phyloP scores from a whole-genome alignment of 2,888 invertebrate species.

The Drosophila imparisetae region DNA sequence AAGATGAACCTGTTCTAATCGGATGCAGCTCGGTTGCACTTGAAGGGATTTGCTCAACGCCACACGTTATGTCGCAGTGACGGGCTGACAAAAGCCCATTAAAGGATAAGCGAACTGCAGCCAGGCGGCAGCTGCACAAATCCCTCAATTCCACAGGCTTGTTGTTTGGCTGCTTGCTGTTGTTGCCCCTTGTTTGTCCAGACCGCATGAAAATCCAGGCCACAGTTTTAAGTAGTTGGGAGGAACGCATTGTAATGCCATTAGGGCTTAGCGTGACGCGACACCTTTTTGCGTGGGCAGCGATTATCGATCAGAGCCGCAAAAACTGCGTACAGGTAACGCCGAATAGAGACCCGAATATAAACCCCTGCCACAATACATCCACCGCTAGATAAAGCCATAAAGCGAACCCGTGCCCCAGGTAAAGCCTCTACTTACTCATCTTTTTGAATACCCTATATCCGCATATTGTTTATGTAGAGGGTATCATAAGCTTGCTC shows the following conservation, averaged over 20 bases:
- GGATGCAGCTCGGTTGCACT: constrained; percentile 80
- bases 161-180: constrained; percentile 50
- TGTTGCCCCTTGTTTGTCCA: constrained; percentile 50
- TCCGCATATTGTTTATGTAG: accelerated
- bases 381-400: constrained; percentile 29
- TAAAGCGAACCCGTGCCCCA: constrained; percentile 42
- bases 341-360: not conserved
- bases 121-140: constrained; percentile 43
- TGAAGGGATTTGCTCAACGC: constrained; percentile 70
- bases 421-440: constrained; percentile 56
- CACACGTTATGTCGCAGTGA: constrained; percentile 33
- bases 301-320: constrained; percentile 82
- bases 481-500: not conserved
- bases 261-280: constrained; percentile 72
- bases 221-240: constrained; percentile 35
- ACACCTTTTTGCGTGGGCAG: constrained; percentile 74
- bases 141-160: constrained; percentile 27
- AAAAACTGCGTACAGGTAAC: constrained; percentile 70
- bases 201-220: constrained; percentile 48
- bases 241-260: constrained; percentile 67
- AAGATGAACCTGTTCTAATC: constrained; percentile 79
- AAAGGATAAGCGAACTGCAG: constrained; percentile 66
- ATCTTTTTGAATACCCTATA: constrained; percentile 21
- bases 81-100: constrained; percentile 79
- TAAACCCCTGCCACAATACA: not conserved